Percentiles rank a stretch among this genome's conserved stretches.
phyloP scores from a whole-genome alignment of 2,797 vertebrate species.

The Mormyrus proboscirostris region DNA sequence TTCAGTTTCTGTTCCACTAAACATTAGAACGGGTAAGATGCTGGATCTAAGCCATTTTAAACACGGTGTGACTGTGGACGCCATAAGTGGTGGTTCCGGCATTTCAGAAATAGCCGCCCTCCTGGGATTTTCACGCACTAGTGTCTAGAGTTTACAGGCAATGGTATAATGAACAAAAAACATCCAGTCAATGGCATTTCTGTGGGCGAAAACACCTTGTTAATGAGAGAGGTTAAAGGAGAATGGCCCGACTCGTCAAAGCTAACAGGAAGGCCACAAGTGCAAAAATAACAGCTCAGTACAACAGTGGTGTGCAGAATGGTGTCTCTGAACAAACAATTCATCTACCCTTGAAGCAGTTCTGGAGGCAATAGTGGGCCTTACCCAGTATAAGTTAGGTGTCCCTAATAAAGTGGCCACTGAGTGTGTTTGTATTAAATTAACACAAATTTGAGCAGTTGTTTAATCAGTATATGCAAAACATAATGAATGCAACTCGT shows the following conservation, averaged over 20 bases:
- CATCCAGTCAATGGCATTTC: slow-evolving; percentile 1
- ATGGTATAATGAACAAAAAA: slow-evolving; percentile 2
- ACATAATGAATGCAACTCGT: not conserved
- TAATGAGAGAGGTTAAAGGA: slow-evolving; percentile 4
- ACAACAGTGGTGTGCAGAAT: not conserved
- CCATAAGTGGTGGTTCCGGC: not conserved
- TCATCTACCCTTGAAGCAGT: not conserved
- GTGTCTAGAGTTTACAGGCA: slow-evolving; percentile 3
- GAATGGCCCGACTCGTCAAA: not conserved
- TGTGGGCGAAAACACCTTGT: slow-evolving; percentile 5
- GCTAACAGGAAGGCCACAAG: slow-evolving; percentile 7
- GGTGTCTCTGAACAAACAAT: not conserved
- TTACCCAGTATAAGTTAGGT: not conserved
- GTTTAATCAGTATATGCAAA: not conserved
- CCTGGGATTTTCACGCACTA: not conserved
- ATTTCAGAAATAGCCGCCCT: not conserved
- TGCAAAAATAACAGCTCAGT: slow-evolving; percentile 7
- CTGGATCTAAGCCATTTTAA: not conserved
- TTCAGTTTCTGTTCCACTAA: not conserved
- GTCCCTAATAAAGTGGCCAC: not conserved
- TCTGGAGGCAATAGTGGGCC: not conserved
- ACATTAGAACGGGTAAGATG: not conserved
- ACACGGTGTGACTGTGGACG: not conserved
- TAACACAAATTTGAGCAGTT: not conserved
- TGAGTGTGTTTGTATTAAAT: not conserved